Evolutionary conservation across 2,113 vertebrate species (phyloP).

Genomic region (Tympanuchus pallidicinctus): DNA sequence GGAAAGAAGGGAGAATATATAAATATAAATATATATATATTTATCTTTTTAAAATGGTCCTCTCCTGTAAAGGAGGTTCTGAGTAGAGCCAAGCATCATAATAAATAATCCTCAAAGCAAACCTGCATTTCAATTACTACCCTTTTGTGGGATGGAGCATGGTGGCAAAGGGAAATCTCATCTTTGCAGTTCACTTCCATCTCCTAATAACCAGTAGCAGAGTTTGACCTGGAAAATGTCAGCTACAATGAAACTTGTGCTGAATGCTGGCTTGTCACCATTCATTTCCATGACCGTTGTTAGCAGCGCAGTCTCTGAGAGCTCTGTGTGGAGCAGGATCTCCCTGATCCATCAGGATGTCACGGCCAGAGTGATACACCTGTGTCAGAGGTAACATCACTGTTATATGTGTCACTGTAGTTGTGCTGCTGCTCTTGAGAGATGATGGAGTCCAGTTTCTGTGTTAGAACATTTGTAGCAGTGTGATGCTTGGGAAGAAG

Average conservation of each 20-base stretch:
- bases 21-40: too few relatives aligned
- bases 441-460: not conserved
- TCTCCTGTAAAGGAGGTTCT: not conserved
- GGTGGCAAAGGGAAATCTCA: not conserved
- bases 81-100: not conserved
- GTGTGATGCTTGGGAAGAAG: not conserved
- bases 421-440: not conserved
- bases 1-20: not conserved
- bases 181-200: not conserved
- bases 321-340: not conserved
- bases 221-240: not conserved
- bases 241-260: not conserved
- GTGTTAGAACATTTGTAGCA: not conserved
- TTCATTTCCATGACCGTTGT: not conserved
- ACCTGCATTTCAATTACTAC: conserved; percentile 1
- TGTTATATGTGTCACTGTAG: not conserved
- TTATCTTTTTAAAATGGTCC: not conserved
- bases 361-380: not conserved
- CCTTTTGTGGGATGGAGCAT: not conserved
- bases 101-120: not conserved
- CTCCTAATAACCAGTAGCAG: not conserved
- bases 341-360: not conserved
- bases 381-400: fast-evolving
- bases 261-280: not conserved
- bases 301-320: not conserved